phyloP scores from a whole-genome alignment of 2,113 vertebrate species.

The Aptenodytes patagonicus region DNA sequence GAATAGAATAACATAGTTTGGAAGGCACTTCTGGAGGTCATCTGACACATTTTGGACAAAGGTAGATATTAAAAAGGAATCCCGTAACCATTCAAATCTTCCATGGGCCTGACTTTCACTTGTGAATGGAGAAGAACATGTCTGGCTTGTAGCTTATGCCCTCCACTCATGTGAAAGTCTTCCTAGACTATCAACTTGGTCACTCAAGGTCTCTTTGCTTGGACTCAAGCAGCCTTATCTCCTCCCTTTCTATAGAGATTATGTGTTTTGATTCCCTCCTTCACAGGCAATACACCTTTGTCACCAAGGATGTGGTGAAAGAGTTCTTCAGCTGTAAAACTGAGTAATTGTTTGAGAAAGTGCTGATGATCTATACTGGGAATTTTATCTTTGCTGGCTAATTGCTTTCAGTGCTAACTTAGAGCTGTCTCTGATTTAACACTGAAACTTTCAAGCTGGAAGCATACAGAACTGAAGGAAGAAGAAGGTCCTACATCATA shows the following conservation, averaged over 20 bases:
- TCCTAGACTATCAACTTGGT: fast-evolving
- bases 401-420: neutral
- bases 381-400: neutral
- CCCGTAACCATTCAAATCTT: neutral
- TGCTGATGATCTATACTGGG: neutral
- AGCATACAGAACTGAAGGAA: neutral
- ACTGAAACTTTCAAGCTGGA: neutral
- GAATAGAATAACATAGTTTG: neutral
- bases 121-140: neutral
- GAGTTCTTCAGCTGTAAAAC: neutral
- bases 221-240: neutral
- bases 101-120: neutral
- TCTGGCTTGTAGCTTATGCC: neutral
- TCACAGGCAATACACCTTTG: neutral
- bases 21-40: neutral
- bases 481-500: neutral
- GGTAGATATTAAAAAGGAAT: neutral
- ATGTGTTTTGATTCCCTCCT: neutral
- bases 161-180: neutral
- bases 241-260: neutral
- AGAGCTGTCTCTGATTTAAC: neutral
- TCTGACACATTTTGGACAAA: neutral
- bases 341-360: neutral
- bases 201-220: neutral
- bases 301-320: neutral